Conservation (phyloP, 2,113 vertebrate species). For the Rhinichthys klamathensis region DNA sequence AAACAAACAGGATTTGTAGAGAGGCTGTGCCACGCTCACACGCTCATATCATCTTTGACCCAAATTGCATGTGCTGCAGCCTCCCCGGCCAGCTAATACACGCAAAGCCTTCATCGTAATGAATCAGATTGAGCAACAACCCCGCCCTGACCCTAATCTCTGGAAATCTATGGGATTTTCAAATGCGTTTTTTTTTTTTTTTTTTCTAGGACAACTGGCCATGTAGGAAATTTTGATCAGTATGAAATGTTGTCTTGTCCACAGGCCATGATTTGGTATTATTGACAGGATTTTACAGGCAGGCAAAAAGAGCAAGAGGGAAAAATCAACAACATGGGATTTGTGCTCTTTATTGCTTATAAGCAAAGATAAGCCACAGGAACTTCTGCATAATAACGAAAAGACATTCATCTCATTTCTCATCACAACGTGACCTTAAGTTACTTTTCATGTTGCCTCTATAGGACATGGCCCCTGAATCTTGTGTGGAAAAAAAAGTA, state of each 20-base stretch:
- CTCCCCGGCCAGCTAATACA: conserved; percentile 69
- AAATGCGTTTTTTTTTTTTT: conserved; percentile 40
- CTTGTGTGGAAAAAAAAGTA: background rate
- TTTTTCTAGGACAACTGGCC: conserved; percentile 51
- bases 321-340: conserved; percentile 26
- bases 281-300: conserved; percentile 45
- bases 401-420: conserved; percentile 8
- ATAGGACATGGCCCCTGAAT: background rate
- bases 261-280: conserved; percentile 53
- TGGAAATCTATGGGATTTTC: conserved; percentile 67
- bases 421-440: background rate
- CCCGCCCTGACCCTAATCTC: conserved; percentile 75
- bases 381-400: conserved; percentile 22
- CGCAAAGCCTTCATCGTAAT: conserved; percentile 76
- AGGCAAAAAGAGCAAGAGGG: background rate
- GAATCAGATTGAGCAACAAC: conserved; percentile 78
- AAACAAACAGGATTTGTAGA: conserved; percentile 54
- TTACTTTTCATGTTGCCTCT: background rate
- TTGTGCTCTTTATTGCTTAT: conserved; percentile 40
- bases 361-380: conserved; percentile 23
- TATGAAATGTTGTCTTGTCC: conserved; percentile 61
- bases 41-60: conserved; percentile 70
- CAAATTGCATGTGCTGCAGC: conserved; percentile 67
- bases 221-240: conserved; percentile 61
- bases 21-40: conserved; percentile 59